Evolutionary conservation across 2,888 invertebrate genomes (phyloP).

Genomic region (Ischnura elegans): DNA sequence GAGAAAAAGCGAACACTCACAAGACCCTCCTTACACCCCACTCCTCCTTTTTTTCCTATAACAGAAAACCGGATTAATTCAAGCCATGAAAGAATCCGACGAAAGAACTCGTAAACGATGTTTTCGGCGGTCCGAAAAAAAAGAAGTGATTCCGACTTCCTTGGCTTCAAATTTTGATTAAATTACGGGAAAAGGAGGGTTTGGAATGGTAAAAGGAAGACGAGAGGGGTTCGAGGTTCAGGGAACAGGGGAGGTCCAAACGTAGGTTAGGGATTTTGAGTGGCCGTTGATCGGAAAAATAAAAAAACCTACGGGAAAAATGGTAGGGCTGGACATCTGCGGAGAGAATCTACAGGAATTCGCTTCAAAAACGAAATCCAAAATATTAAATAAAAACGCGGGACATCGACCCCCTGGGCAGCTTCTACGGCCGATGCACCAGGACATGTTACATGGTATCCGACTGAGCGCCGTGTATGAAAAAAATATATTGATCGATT

Average conservation of each 20-base stretch:
- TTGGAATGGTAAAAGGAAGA: neutral
- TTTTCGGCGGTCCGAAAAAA: slow-evolving; percentile 25
- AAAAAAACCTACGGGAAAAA: neutral
- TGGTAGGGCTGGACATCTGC: neutral
- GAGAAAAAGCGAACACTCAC: slow-evolving; percentile 10
- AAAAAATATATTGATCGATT: neutral
- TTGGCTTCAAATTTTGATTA: slow-evolving; percentile 39
- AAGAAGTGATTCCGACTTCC: neutral
- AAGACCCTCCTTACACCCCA: too few relatives aligned
- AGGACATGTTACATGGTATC: slow-evolving; percentile 3
- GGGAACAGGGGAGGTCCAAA: neutral
- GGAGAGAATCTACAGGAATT: neutral
- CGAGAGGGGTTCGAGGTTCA: neutral
- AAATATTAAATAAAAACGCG: too few relatives aligned
- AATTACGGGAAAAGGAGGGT: slow-evolving; percentile 22
- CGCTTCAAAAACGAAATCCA: neutral
- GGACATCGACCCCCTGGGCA: too few relatives aligned
- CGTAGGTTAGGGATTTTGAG: neutral
- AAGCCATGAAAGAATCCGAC: slow-evolving; percentile 26
- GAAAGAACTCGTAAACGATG: slow-evolving; percentile 45
- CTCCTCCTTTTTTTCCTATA: too few relatives aligned
- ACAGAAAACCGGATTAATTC: slow-evolving; percentile 18
- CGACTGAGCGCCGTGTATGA: neutral
- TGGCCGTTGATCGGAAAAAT: neutral
- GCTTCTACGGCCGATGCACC: neutral